Evolutionary conservation across 2,113 vertebrate species (phyloP).

Genomic region (Daubentonia madagascariensis): DNA sequence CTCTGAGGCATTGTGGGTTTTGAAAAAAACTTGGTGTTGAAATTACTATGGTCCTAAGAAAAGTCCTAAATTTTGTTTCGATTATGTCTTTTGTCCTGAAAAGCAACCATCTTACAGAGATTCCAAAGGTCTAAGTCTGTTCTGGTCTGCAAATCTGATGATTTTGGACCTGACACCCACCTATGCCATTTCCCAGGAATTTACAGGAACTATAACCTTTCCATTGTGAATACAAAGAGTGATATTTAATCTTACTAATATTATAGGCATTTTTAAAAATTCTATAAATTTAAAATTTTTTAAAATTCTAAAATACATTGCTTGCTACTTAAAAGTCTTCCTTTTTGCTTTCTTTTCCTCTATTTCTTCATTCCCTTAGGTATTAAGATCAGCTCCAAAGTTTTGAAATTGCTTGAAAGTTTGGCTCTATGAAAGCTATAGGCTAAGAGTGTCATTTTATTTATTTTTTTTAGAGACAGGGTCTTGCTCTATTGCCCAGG

Average conservation of each 20-base stretch:
- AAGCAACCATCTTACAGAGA: neutral
- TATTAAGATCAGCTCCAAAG: neutral
- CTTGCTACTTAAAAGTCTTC: neutral
- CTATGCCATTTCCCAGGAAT: neutral
- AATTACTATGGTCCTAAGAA: neutral
- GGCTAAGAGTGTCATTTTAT: neutral
- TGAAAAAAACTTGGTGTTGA: neutral
- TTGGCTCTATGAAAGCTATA: neutral
- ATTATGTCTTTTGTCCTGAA: neutral
- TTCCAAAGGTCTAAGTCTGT: neutral
- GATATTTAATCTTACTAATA: neutral
- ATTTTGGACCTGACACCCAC: neutral
- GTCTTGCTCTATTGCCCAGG: too few relatives aligned
- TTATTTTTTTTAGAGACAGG: too few relatives aligned
- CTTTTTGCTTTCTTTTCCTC: neutral
- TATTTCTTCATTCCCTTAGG: neutral
- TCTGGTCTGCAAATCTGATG: neutral
- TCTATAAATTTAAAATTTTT: too few relatives aligned
- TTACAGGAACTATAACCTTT: neutral
- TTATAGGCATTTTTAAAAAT: neutral
- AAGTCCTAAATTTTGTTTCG: neutral
- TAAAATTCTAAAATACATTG: too few relatives aligned
- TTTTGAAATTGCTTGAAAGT: conserved; percentile 13
- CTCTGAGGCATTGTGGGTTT: neutral
- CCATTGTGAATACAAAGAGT: neutral